These are phyloP conservation scores for Enteromius viviparus DNA, from an alignment of 2,797 vertebrate species.

Conservation along the genomic window DNA sequence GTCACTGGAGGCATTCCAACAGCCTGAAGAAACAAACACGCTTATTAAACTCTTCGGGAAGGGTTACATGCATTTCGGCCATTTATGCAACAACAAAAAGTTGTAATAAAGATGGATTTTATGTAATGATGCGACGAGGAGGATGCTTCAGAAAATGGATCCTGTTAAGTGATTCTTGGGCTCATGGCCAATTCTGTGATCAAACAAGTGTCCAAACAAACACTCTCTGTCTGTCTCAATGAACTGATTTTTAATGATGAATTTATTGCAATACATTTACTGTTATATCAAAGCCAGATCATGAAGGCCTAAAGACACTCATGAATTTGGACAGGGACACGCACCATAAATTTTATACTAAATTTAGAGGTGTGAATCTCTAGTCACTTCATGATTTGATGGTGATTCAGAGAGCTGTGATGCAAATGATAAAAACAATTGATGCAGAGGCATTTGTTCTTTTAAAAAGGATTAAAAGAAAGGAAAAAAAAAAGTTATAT, in stretches of 20 bases:
- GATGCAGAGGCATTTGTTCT: not conserved
- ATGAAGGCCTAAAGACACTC: not conserved
- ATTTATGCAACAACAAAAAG: not conserved
- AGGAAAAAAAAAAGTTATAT: not conserved
- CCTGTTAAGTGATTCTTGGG: constrained; percentile 6
- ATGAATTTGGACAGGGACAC: not conserved
- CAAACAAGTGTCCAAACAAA: not conserved
- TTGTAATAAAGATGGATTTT: not conserved
- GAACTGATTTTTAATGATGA: not conserved
- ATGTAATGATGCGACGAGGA: not conserved
- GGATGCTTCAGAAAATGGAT: not conserved
- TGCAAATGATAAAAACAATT: not conserved
- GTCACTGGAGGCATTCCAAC: constrained; percentile 84
- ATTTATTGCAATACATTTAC: not conserved
- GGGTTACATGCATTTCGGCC: not conserved
- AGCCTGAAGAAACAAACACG: constrained; percentile 69
- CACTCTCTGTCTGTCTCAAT: not conserved
- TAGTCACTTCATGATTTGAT: not conserved
- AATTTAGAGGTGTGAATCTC: not conserved
- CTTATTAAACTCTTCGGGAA: not conserved
- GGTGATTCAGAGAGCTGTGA: not conserved
- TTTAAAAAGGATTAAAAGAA: not conserved
- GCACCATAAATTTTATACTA: not conserved
- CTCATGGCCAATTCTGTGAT: not conserved
- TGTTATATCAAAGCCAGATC: not conserved